Evolutionary conservation across 2,113 vertebrate genomes (phyloP).

Genomic region (Myotis brandtii): DNA sequence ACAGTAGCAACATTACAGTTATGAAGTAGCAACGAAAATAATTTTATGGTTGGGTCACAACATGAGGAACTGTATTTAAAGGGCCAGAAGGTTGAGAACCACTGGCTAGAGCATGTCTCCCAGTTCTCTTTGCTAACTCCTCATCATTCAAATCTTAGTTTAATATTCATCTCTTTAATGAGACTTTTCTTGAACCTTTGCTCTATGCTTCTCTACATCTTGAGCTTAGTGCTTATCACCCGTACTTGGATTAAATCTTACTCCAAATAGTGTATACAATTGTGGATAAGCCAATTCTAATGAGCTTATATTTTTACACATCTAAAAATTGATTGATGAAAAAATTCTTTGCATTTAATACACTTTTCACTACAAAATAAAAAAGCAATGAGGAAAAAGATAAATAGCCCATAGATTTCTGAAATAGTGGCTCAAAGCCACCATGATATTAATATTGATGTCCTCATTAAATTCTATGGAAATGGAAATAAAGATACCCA

Average conservation of each 20-base stretch:
- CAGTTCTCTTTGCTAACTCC: neutral
- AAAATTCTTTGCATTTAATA: neutral
- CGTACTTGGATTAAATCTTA: neutral
- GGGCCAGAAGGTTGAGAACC: too few species aligned
- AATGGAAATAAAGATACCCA: neutral
- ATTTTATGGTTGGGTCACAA: too few species aligned
- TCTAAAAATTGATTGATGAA: neutral
- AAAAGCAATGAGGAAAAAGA: slow-evolving; percentile 3
- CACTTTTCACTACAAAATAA: neutral
- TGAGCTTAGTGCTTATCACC: neutral
- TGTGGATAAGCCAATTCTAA: slow-evolving; percentile 20
- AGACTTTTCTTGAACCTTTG: neutral
- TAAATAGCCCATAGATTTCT: neutral
- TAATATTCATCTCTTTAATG: neutral
- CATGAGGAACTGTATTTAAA: too few species aligned
- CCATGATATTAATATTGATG: neutral
- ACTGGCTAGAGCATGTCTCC: neutral
- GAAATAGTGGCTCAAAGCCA: neutral
- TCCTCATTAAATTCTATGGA: slow-evolving; percentile 36
- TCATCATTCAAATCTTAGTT: neutral
- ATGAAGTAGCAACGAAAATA: too few species aligned
- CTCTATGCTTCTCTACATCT: neutral
- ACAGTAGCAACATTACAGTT: too few species aligned
- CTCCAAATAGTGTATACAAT: neutral
- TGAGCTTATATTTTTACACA: slow-evolving; percentile 10